Percentiles rank a stretch among this genome's conserved stretches.
Conservation (phyloP, 2,113 vertebrate species). For the Microtus ochrogaster region DNA sequence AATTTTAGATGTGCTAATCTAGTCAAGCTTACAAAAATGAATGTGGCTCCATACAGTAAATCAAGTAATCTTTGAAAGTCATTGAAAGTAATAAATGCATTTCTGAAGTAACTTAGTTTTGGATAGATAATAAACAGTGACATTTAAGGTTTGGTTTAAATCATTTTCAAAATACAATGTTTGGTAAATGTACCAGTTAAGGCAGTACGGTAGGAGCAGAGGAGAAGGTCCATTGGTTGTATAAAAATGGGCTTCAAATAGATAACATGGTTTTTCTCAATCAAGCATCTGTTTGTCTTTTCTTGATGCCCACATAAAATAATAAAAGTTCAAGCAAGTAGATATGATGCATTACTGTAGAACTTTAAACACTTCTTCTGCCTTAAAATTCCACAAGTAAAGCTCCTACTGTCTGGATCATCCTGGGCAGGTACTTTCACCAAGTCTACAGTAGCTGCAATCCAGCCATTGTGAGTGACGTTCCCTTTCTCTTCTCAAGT, state of each 20-base stretch:
- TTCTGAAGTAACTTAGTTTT: background rate
- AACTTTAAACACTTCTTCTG: background rate
- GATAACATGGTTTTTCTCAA: background rate
- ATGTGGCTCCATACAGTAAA: background rate
- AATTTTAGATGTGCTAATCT: background rate
- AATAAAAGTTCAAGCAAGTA: background rate
- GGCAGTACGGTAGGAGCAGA: background rate
- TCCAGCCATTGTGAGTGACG: background rate
- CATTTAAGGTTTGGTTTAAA: background rate
- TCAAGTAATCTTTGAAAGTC: background rate
- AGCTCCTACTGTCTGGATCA: background rate
- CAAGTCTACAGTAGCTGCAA: background rate
- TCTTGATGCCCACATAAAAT: background rate
- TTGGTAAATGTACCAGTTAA: background rate
- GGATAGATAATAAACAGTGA: background rate
- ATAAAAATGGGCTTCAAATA: background rate
- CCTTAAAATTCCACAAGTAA: background rate
- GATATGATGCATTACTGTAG: background rate
- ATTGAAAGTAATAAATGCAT: background rate
- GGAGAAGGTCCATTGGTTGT: background rate
- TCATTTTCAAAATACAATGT: conserved; percentile 8
- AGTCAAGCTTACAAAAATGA: background rate
- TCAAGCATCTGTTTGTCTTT: background rate
- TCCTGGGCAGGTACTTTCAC: background rate
- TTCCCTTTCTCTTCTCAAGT: background rate